Evolutionary conservation across 2,888 invertebrate genomes (phyloP), one percentile per base, ranked within the genome.

Genomic region (Stictocephala bisonia): DNA sequence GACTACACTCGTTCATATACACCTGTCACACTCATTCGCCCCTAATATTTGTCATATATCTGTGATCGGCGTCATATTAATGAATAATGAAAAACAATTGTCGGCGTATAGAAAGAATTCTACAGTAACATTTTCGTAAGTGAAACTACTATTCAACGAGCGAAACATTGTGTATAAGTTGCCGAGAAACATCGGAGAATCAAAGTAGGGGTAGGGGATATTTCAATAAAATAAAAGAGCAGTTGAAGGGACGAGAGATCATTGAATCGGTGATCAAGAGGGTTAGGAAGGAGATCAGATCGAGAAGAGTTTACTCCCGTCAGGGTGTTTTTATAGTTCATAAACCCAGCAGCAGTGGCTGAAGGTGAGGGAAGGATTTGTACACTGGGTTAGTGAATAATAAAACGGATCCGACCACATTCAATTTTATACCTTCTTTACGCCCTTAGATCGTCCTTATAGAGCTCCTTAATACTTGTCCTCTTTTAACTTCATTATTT

Each of bases 181-280:
- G n/a, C n/a, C n/a, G n/a, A n/a, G n/a, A n/a, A n/a, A n/a, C n/a
- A n/a, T n/a, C 51, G 18, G 24, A n/a, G 13, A 51, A 13, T 13
- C 27, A 56, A 18, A 13, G 56, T 29, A 15, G 11, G 29, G 56
- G n/a, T 15, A 31, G 13, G 20, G 22, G 60, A 40, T 60, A 60
- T 35, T 60, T 60, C 60, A 60, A 60, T 60, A 60, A 60, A 60
- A 60, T 60, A 60, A 60, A 60, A 60, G 31, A 60, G 60, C 60
- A 60, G 40, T 60, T 60, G 60, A 31, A 60, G 60, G 60, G 22
- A 40, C 31, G 22, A 24, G 31, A 20, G 60, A 60, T 60, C 60
- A 60, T 60, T 35, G 60, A 35, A 60, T 27, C 56, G 31, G 56
- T 31, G 56, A 31, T 60, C 60, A 56, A 29, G 56, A 56, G 56